Conservation (phyloP, 37 sponge, comb jelly and placozoan species). For the Corticium candelabrum region DNA sequence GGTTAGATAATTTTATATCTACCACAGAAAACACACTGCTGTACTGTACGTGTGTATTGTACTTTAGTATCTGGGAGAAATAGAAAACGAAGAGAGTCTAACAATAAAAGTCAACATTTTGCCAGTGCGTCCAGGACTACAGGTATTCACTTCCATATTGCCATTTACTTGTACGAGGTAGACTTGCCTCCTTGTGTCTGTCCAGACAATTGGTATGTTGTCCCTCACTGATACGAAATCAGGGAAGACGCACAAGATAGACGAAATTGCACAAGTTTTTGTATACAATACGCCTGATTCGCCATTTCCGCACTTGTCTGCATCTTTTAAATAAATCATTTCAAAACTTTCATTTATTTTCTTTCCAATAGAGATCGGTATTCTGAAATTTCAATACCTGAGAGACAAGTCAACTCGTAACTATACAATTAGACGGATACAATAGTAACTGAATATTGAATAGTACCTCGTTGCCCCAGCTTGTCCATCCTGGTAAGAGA, state of each 20-base stretch:
- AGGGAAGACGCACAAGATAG: not conserved
- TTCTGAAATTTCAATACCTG: conserved; percentile 1
- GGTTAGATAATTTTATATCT: not conserved
- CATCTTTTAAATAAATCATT: not conserved
- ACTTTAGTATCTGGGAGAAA: conserved; percentile 37
- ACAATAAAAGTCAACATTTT: conserved; percentile 25
- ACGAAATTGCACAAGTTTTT: not conserved
- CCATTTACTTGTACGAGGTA: not conserved
- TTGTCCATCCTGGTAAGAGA: conserved; percentile 58
- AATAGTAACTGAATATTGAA: not conserved
- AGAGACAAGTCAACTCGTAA: too few relatives aligned
- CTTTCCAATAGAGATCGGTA: not conserved
- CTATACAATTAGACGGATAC: not conserved
- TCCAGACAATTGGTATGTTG: not conserved
- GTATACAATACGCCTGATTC: not conserved
- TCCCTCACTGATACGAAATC: not conserved
- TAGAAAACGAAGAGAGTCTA: conserved; percentile 11
- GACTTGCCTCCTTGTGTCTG: too few relatives aligned
- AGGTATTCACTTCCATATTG: conserved; percentile 26
- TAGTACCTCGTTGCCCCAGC: conserved; percentile 70
- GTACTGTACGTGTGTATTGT: not conserved
- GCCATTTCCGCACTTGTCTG: not conserved
- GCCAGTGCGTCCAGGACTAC: conserved; percentile 53
- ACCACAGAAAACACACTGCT: not conserved
- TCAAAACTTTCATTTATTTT: not conserved